Evolutionary conservation across 2,888 invertebrate genomes (phyloP).

Genomic region (Spialia ferax): DNA sequence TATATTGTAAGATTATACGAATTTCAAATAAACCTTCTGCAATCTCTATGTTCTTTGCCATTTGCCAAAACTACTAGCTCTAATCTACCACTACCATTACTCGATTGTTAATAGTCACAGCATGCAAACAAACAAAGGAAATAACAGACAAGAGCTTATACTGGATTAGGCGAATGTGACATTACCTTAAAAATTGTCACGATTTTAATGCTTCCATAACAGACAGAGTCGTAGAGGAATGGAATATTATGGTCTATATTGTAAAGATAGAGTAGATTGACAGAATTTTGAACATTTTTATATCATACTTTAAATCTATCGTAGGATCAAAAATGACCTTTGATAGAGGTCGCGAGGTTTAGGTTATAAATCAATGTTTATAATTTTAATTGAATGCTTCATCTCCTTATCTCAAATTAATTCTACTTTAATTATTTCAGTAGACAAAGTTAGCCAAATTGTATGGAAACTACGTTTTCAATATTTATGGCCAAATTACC

Average conservation of each 20-base stretch:
- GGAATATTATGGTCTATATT: no score
- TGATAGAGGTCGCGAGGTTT: no score
- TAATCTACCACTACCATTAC: constrained; percentile 13
- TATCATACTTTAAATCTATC: no score
- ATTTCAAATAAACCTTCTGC: constrained; percentile 13
- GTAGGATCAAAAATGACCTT: no score
- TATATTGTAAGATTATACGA: neutral
- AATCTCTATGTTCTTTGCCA: constrained; percentile 13
- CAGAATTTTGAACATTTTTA: no score
- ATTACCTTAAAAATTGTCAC: neutral
- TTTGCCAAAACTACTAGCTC: constrained; percentile 12
- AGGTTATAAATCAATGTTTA: no score
- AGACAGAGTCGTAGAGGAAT: no score
- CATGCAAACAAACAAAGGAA: constrained; percentile 55
- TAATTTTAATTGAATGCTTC: no score
- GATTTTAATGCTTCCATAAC: no score
- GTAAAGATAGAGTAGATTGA: no score
- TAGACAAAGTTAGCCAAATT: neutral
- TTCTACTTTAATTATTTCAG: no score
- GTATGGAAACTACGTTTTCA: neutral
- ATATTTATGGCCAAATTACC: neutral
- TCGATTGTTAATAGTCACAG: constrained; percentile 38
- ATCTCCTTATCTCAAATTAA: no score
- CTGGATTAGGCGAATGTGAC: constrained; percentile 7
- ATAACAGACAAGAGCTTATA: constrained; percentile 46